Percentiles rank a stretch among this genome's conserved stretches.
Conservation (phyloP, 2,113 vertebrate genomes). For the Patagioenas fasciata region DNA sequence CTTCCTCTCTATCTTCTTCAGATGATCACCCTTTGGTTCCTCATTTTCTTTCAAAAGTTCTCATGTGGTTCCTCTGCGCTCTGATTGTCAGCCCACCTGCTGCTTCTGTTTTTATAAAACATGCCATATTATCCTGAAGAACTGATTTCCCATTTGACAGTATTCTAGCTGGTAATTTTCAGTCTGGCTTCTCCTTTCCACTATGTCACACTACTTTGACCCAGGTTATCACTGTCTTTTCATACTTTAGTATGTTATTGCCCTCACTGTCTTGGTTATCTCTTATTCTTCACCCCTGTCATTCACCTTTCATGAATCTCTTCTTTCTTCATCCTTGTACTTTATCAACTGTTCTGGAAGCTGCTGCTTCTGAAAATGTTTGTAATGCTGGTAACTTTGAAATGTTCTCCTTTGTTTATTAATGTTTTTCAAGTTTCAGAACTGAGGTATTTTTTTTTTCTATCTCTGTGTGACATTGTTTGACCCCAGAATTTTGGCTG, state of each 20-base stretch:
- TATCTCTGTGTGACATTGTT: not conserved
- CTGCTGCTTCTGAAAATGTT: not conserved
- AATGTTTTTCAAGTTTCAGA: not conserved
- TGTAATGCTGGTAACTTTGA: not conserved
- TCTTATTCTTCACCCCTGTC: not conserved
- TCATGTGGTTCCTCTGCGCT: fast-evolving
- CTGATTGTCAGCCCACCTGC: not conserved
- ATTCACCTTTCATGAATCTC: not conserved
- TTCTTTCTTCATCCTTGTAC: not conserved
- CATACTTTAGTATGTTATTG: not conserved
- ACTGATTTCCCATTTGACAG: not conserved
- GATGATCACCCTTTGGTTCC: not conserved
- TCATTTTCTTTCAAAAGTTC: not conserved
- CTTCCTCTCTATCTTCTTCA: not conserved
- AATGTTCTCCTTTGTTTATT: not conserved
- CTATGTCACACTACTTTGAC: not conserved
- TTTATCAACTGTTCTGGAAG: not conserved
- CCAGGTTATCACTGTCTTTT: not conserved
- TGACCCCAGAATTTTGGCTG: slow-evolving; percentile 27
- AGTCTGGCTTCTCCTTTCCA: not conserved
- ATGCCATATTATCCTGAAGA: not conserved
- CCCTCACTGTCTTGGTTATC: not conserved
- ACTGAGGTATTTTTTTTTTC: not conserved
- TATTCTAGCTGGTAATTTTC: not conserved
- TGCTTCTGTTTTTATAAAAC: not conserved